phyloP scores from a whole-genome alignment of 2,113 vertebrate genomes.

The Chlorodrepanis virens region DNA sequence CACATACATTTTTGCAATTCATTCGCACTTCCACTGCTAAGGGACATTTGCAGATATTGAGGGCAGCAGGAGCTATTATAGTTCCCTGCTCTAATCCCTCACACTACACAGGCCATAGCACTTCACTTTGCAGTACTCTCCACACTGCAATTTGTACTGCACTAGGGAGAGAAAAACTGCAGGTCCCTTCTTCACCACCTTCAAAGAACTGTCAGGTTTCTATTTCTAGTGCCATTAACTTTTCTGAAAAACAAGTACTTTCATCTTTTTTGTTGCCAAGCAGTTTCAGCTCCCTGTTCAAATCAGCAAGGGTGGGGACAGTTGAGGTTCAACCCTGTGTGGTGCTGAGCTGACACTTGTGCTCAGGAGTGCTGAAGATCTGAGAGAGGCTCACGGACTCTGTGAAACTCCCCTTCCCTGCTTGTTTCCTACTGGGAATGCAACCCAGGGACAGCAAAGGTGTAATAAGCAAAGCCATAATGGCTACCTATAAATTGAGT shows the following conservation, averaged over 20 bases:
- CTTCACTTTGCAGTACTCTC: neutral
- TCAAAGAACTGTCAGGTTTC: neutral
- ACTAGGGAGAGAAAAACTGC: neutral
- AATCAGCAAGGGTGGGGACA: neutral
- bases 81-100: neutral
- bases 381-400: neutral
- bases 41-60: neutral
- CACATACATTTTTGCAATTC: neutral
- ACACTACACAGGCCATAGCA: fast-evolving
- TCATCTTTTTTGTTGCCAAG: neutral
- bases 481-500: neutral
- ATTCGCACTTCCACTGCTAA: neutral
- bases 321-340: neutral
- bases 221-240: conserved; percentile 8
- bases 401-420: neutral
- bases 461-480: fast-evolving
- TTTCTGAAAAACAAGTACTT: neutral
- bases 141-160: neutral
- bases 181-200: neutral
- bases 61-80: neutral
- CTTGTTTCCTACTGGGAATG: neutral
- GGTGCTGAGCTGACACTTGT: neutral
- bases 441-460: neutral
- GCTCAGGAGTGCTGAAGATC: neutral
- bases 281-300: neutral